Percentiles rank a stretch among this genome's conserved stretches.
Conservation (phyloP, 2,797 vertebrate species). For the Agapornis canus region DNA sequence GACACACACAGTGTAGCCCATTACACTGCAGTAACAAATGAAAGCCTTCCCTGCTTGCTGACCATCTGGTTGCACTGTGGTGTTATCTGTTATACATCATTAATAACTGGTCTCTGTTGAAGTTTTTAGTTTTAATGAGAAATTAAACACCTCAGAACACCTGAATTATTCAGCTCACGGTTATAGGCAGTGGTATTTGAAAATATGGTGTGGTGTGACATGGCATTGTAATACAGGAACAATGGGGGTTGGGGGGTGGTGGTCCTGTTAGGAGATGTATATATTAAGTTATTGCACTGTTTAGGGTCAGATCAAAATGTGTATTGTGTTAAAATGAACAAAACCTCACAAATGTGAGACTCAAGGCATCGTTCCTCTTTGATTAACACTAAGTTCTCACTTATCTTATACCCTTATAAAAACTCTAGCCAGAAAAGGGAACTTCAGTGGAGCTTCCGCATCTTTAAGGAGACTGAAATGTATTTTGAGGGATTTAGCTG, state of each 20-base stretch:
- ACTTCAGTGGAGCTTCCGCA: neutral
- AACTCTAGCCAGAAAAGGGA: neutral
- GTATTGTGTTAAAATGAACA: neutral
- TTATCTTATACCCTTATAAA: neutral
- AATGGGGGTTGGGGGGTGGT: neutral
- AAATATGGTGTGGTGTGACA: neutral
- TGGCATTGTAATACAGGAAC: neutral
- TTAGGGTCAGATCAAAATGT: neutral
- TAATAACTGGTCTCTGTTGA: neutral
- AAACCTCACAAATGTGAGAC: neutral
- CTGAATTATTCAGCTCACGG: conserved; percentile 50
- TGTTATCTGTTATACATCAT: neutral
- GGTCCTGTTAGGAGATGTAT: neutral
- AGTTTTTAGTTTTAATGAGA: conserved; percentile 23
- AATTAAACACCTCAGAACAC: conserved; percentile 26
- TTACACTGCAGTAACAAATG: neutral
- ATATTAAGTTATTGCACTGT: neutral
- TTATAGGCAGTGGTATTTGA: neutral
- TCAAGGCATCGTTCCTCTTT: neutral
- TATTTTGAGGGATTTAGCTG: neutral
- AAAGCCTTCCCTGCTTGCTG: neutral
- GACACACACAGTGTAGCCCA: neutral
- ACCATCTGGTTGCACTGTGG: neutral
- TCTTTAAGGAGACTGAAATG: neutral
- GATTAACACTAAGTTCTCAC: neutral